Base-by-base conservation (phyloP, 2,113 vertebrate species). In the Hyperopisus bebe region DNA sequence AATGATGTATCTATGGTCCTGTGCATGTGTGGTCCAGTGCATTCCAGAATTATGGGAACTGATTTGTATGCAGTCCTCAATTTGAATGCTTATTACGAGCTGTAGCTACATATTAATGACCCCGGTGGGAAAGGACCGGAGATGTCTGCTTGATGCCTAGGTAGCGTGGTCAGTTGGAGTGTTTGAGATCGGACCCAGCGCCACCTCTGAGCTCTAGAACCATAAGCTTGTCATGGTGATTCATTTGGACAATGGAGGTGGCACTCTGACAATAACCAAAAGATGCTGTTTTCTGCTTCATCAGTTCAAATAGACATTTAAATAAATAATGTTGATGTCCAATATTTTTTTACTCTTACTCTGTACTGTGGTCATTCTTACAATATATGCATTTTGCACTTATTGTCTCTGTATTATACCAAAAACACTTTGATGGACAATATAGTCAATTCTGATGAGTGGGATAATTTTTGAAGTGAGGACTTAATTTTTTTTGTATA, bases 51-150 rank as follows among this genome's bases (percentile, higher is more conserved):
- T 91, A 89, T 91, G 91, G 90, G 88, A 89, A 90, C 88, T 66
- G 83, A 87, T 87, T 86, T 80, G 88, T 87, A 86, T 74, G 84
- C 83, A 44, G 53, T 55, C 89, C 62, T 89, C 87, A n/a, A 88
- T 90, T 91, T 90, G 83, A 90, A 91, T 90, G 91, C 89, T 89
- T 90, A 91, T 89, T 88, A 88, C 86, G 35, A 86, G 84, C 82
- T 66, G 35, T 87, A 42, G 44, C 84, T 87, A 84, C 82, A 80
- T 87, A 91, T 89, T 90, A 83, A 89, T 87, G 89, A 51, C 80
- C 70, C 48, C 19, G 42, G 91, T 77, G 53, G 87, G 89, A 89
- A 50, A 87, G 88, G 74, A 74, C 21, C 21, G 8, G 35, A 35
- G 44, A 35, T 87, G 58, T 86, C 42, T 48, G 86, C 27, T 47